phyloP scores from a whole-genome alignment of 2,888 invertebrate genomes.

The Patella pellucida region DNA sequence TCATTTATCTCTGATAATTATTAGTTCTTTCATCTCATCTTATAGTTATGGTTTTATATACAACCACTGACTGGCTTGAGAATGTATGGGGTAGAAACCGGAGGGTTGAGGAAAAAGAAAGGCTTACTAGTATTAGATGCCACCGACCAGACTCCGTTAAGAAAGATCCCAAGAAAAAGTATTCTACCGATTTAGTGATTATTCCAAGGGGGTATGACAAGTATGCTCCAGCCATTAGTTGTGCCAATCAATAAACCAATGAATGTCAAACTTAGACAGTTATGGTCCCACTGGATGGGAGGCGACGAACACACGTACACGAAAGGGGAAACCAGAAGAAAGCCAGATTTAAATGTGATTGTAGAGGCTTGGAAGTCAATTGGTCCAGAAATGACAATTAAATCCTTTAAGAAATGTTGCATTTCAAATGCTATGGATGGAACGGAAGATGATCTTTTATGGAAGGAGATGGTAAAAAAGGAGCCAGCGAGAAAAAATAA shows the following conservation, averaged over 20 bases:
- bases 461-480: too few relatives aligned
- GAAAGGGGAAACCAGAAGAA: background rate
- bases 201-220: too few relatives aligned
- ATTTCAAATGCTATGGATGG: background rate
- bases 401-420: background rate
- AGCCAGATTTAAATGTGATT: background rate
- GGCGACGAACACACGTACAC: background rate
- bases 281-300: too few relatives aligned
- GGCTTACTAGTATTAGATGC: background rate
- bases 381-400: background rate
- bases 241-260: background rate
- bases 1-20: too few relatives aligned
- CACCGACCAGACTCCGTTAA: background rate
- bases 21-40: too few relatives aligned
- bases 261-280: background rate
- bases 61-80: too few relatives aligned
- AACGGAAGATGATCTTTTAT: too few relatives aligned
- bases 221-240: background rate
- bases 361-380: background rate
- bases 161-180: background rate
- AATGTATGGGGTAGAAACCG: too few relatives aligned
- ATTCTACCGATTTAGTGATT: background rate
- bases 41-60: too few relatives aligned
- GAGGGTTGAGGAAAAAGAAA: too few relatives aligned
- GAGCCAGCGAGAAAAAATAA: too few relatives aligned